Base-by-base conservation (phyloP, 2,113 vertebrate genomes). In the Callithrix jacchus region DNA sequence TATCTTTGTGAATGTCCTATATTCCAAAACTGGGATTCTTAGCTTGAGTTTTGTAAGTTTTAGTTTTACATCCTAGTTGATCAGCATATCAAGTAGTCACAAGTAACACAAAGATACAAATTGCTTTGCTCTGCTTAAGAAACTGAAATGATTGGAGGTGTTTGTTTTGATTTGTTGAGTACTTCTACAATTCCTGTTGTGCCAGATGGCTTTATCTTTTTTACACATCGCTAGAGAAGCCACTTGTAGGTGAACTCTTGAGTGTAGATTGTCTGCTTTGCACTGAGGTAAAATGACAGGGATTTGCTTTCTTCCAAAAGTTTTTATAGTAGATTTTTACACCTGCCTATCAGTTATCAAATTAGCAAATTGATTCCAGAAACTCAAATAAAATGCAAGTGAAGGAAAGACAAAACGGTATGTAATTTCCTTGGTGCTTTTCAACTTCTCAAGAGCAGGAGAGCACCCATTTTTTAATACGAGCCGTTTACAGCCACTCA, bases 401-500 rank as follows among this genome's bases (percentile, higher is more conserved):
- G 58, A 91, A 68, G 56, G 23, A 40, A 66, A 89, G 82, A 92
- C 93, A 77, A 91, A 91, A 96, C 96, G 88, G 87, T 87, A 58
- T 58, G 86, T 96, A 17, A 84, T 83, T 98, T 98, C 98, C 97
- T 98, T 97, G 97, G 96, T 87, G 81, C 95, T 94, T 54, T 58
- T 94, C 76, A 42, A 56, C 88, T 83, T 47, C 87, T 83, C 32
- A 82, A 76, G 70, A 96, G 95, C 84, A 47, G 91, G 91, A 93
- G 97, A 93, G 97, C 96, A 92, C 93, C 96, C 97, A 95, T 95
- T 98, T 98, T 98, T 98, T 98, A 98, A 98, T 98, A 98, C 14
- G 90, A 98, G 97, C 97, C 94, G 98, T 98, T 98, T 98, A 98
- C 97, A 98, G 56, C 97, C 97, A 89, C 95, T 98, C 98, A 89